A percentile compares a stretch with the other conserved stretches of the same genome.
Conservation (phyloP, 1,140 invertebrate genomes). For the Zaprionus gabonicus region DNA sequence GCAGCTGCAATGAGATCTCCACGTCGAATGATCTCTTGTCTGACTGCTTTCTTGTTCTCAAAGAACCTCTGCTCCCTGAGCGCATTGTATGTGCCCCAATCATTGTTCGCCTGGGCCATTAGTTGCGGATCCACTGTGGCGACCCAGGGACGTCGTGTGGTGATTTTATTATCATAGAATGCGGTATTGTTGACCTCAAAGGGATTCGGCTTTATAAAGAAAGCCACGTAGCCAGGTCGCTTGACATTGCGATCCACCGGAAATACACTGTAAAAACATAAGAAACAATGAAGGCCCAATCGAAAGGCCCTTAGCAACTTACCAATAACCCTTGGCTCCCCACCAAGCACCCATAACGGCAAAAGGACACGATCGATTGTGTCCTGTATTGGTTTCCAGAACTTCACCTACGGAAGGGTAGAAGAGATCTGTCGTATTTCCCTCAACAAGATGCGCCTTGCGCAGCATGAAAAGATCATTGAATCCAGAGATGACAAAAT, state of each 20-base stretch:
- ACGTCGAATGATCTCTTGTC: conserved; percentile 13
- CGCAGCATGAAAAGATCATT: conserved; percentile 69
- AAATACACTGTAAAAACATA: conserved; percentile 44
- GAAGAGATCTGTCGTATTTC: conserved; percentile 62
- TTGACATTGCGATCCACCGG: conserved; percentile 45
- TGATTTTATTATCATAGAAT: conserved; percentile 37
- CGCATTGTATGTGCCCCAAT: neutral
- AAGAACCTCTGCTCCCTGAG: neutral
- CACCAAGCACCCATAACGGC: conserved; percentile 64
- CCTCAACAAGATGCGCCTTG: conserved; percentile 58
- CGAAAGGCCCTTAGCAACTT: neutral
- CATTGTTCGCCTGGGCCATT: conserved; percentile 3
- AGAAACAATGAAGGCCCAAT: neutral
- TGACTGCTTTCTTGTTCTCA: conserved; percentile 7
- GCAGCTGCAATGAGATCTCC: neutral
- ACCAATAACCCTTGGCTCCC: conserved; percentile 52
- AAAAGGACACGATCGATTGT: conserved; percentile 55
- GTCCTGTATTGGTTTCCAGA: conserved; percentile 36
- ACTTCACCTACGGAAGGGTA: conserved; percentile 55
- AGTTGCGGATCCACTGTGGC: conserved; percentile 13
- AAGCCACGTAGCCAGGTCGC: conserved; percentile 58
- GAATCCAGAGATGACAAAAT: conserved; percentile 64
- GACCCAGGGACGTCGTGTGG: conserved; percentile 65
- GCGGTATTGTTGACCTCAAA: conserved; percentile 59
- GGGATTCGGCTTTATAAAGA: conserved; percentile 63